Evolutionary conservation across 2,113 vertebrate species (phyloP).

Genomic region (Lepisosteus osseus): DNA sequence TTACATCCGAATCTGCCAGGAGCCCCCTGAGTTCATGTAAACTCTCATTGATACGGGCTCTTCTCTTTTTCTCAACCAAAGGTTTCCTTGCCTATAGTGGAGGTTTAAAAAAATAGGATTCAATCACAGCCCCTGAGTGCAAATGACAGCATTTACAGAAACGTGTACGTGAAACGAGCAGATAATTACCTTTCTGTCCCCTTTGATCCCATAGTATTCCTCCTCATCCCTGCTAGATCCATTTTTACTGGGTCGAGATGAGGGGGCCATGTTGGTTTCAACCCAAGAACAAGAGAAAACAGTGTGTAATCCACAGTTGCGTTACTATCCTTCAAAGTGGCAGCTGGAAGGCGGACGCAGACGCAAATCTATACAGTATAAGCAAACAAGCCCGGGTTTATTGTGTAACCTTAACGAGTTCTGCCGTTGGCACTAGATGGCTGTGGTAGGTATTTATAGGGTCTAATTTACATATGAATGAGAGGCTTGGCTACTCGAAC

Average conservation of each 20-base stretch:
- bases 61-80: slow-evolving; percentile 86
- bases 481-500: slow-evolving; percentile 45
- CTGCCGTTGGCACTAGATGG: slow-evolving; percentile 46
- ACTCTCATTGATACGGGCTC: slow-evolving; percentile 90
- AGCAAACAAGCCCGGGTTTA: slow-evolving; percentile 44
- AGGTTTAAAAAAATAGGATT: slow-evolving; percentile 5
- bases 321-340: slow-evolving; percentile 44
- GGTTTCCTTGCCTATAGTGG: slow-evolving; percentile 77
- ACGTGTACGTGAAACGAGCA: neutral
- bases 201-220: slow-evolving; percentile 47
- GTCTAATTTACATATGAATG: slow-evolving; percentile 74
- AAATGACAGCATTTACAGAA: no score
- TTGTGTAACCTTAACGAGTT: slow-evolving; percentile 44
- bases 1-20: slow-evolving; percentile 78
- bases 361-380: slow-evolving; percentile 30
- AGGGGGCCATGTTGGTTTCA: slow-evolving; percentile 66
- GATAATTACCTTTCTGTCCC: slow-evolving; percentile 70
- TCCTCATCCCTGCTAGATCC: slow-evolving; percentile 55
- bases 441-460: slow-evolving; percentile 65
- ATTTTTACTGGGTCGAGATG: slow-evolving; percentile 47
- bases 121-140: neutral
- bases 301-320: slow-evolving; percentile 41
- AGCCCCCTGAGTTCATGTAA: slow-evolving; percentile 79
- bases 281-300: slow-evolving; percentile 25
- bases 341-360: slow-evolving; percentile 49